phyloP scores from a whole-genome alignment of 1,140 invertebrate genomes.

The Archivesica marissinica region DNA sequence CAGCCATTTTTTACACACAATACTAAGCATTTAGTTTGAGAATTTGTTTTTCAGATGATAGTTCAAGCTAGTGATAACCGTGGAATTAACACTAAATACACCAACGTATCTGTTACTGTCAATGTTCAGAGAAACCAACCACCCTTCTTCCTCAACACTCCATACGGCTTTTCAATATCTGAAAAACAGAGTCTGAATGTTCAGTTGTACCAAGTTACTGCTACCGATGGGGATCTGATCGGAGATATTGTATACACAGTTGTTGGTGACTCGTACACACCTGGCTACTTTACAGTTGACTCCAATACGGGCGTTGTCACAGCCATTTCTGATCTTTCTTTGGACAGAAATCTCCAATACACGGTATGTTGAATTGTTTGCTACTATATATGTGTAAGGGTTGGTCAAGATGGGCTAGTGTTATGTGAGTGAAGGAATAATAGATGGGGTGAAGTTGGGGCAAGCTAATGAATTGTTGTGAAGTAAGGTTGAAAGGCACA shows the following conservation, averaged over 20 bases:
- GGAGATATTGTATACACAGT: constrained; percentile 65
- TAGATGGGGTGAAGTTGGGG: too few species aligned
- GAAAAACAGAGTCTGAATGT: constrained; percentile 46
- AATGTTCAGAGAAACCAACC: constrained; percentile 60
- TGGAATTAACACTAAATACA: constrained; percentile 31
- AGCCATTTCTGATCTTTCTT: constrained; percentile 55
- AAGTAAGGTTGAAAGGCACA: too few species aligned
- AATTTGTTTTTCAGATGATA: constrained; percentile 57
- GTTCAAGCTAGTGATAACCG: constrained; percentile 69
- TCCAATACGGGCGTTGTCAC: constrained; percentile 57
- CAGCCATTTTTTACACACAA: too few species aligned
- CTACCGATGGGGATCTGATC: constrained; percentile 57
- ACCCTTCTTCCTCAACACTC: constrained; percentile 64
- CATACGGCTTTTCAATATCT: constrained; percentile 54
- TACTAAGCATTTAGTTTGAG: too few species aligned
- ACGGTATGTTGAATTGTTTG: constrained; percentile 8
- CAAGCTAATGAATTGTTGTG: too few species aligned
- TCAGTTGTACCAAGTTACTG: constrained; percentile 60
- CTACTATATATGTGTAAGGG: too few species aligned
- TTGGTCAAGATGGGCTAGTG: too few species aligned
- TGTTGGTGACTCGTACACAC: constrained; percentile 68
- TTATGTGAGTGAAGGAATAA: too few species aligned
- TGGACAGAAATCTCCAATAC: constrained; percentile 48
- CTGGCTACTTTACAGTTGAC: constrained; percentile 72
- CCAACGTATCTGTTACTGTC: constrained; percentile 66